phyloP scores from a whole-genome alignment of 2,888 invertebrate genomes.

The Yponomeuta malinellus region DNA sequence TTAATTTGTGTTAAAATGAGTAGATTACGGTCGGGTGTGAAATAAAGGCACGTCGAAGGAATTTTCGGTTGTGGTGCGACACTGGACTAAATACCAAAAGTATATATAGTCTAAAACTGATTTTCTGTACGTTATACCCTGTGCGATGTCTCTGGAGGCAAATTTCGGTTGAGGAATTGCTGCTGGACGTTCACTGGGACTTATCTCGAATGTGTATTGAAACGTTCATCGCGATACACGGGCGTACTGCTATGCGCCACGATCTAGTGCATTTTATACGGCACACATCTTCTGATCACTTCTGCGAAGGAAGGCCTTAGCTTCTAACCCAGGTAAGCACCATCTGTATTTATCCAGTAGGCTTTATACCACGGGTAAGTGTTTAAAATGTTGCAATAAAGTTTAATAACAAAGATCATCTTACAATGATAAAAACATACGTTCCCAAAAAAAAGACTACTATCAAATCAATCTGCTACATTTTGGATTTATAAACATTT shows the following conservation, averaged over 20 bases:
- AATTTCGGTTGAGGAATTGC: conserved; percentile 61
- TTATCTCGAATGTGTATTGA: conserved; percentile 75
- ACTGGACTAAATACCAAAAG: conserved; percentile 30
- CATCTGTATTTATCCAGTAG: conserved; percentile 21
- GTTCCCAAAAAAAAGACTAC: no score
- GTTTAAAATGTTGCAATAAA: not conserved
- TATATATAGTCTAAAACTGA: conserved; percentile 45
- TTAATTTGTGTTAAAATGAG: conserved; percentile 47
- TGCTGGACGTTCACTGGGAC: conserved; percentile 55
- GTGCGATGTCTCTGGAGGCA: conserved; percentile 62
- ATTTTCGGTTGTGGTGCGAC: conserved; percentile 21
- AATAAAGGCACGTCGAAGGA: conserved; percentile 41
- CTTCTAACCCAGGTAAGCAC: conserved; percentile 46
- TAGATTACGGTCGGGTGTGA: conserved; percentile 68
- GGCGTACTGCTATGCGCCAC: conserved; percentile 86
- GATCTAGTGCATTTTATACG: conserved; percentile 83
- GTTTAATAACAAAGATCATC: no score
- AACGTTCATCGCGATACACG: conserved; percentile 73
- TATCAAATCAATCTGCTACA: no score
- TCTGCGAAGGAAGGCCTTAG: conserved; percentile 80
- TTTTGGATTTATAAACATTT: no score
- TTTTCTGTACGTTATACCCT: conserved; percentile 53
- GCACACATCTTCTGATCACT: conserved; percentile 87
- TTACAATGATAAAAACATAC: no score
- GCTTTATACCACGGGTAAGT: not conserved